A percentile compares a stretch with the other conserved stretches of the same genome.
Evolutionary conservation across 2,888 invertebrate species (phyloP).

Genomic region (Teinopalpus imperialis): DNA sequence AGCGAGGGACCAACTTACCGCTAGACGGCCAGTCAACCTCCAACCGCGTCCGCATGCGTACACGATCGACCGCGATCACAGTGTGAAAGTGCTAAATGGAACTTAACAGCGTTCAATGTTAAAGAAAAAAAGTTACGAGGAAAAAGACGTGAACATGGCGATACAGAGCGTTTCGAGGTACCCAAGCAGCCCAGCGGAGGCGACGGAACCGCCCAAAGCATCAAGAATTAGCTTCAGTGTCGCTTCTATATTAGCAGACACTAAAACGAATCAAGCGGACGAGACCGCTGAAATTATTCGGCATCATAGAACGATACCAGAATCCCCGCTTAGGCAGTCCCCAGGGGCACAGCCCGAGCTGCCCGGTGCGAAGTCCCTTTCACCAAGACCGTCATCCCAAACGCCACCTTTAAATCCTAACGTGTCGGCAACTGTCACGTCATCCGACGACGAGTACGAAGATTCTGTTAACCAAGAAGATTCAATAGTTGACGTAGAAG

Average conservation of each 20-base stretch:
- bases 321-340: slow-evolving; percentile 72
- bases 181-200: slow-evolving; percentile 84
- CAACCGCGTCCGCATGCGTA: slow-evolving; percentile 79
- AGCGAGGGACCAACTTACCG: slow-evolving; percentile 48
- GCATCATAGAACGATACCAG: slow-evolving; percentile 76
- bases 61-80: slow-evolving; percentile 67
- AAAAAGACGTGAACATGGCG: slow-evolving; percentile 85
- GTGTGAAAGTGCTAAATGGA: slow-evolving; percentile 76
- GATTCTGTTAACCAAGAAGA: slow-evolving; percentile 87
- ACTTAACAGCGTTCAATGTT: slow-evolving; percentile 82
- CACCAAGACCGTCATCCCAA: slow-evolving; percentile 65
- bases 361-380: slow-evolving; percentile 65
- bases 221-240: slow-evolving; percentile 92
- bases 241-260: slow-evolving; percentile 92
- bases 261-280: slow-evolving; percentile 83
- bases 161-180: slow-evolving; percentile 85
- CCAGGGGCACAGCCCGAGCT: slow-evolving; percentile 72
- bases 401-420: slow-evolving; percentile 75
- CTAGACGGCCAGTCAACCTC: slow-evolving; percentile 68
- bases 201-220: slow-evolving; percentile 83
- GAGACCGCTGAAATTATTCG: slow-evolving; percentile 74
- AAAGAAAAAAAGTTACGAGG: slow-evolving; percentile 81
- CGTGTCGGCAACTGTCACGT: slow-evolving; percentile 71
- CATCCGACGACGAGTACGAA: slow-evolving; percentile 84
- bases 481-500: slow-evolving; percentile 90